Evolutionary conservation across 1,140 invertebrate genomes (phyloP), one percentile per base, ranked within the genome.

Genomic region (Pinna nobilis): DNA sequence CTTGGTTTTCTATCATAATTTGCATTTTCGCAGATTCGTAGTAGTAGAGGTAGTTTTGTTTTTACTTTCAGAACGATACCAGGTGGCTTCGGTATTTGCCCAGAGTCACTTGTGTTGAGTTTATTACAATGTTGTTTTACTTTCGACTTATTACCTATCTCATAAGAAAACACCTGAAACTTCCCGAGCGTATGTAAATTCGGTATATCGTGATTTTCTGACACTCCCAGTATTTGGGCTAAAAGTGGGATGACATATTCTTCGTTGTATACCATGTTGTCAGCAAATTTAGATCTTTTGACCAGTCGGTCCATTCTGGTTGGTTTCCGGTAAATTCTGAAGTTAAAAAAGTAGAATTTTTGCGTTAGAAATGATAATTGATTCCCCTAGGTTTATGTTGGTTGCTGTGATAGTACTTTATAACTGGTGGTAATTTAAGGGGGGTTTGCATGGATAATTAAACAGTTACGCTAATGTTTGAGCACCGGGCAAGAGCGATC

Each of bases 91-190:
- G 33, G 30, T 15, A 35, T 20, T 0, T 30, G 7, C 5, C 28
- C 20, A n/a, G 20, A 20, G 55, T 59, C 37, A 13, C 33, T 35
- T 6, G 20, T 4, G n/a, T 59, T 59, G n/a, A 35, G 55, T n/a
- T 35, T 59, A 35, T 33, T 59, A 15, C 32, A 35, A n/a, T 30
- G 55, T 13, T 33, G 55, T 35, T 59, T 53, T n/a, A n/a, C n/a
- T 23, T 53, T 59, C 9, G 55, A n/a, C 37, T 59, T 59, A 33
- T 35, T 59, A 35, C 37, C 15, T 18, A 4, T 32, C 18, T 25
- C 7, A 35, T 33, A 59, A 59, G 55, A 35, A 59, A 59, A 59
- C 32, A 59, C 30, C 23, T 33, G 33, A 20, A 59, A 59, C 55
- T 35, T n/a, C 15, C 30, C 23, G 55, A 33, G 33, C 5, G 28